These are phyloP conservation scores for Apeira syringaria DNA, from an alignment of 2,888 invertebrate species.

Conservation along the genomic window DNA sequence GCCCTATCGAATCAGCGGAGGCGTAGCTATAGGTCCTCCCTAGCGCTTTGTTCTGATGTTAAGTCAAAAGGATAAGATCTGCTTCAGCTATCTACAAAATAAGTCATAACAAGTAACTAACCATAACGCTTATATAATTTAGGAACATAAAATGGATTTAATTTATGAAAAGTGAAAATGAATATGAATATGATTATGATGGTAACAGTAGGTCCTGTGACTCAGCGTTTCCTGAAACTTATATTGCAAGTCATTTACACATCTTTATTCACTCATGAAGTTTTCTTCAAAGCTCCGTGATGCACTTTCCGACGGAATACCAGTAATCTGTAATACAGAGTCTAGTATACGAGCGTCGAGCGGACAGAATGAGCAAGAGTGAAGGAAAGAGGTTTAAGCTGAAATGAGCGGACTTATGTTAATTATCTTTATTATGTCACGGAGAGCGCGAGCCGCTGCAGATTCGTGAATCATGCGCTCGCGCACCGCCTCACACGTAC, in stretches of 20 bases:
- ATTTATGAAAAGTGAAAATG: no score
- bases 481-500: slow-evolving; percentile 53
- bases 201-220: slow-evolving; percentile 16
- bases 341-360: no score
- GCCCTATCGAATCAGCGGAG: slow-evolving; percentile 22
- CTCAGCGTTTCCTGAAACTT: slow-evolving; percentile 23
- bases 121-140: no score
- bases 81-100: slow-evolving; percentile 10
- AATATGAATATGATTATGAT: no score
- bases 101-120: no score
- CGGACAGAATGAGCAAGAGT: slow-evolving; percentile 40
- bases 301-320: slow-evolving; percentile 45
- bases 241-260: slow-evolving; percentile 3
- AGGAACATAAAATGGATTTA: no score
- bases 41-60: slow-evolving; percentile 1
- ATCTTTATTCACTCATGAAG: slow-evolving; percentile 2
- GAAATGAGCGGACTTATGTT: slow-evolving; percentile 66
- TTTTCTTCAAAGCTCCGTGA: slow-evolving; percentile 32
- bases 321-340: slow-evolving; percentile 13
- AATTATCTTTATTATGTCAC: slow-evolving; percentile 81
- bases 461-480: slow-evolving; percentile 74
- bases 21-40: slow-evolving; percentile 9
- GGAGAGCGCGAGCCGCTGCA: slow-evolving; percentile 37
- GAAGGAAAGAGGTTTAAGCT: slow-evolving; percentile 59
- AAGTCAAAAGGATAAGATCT: slow-evolving; percentile 6